phyloP scores from a whole-genome alignment of 2,113 vertebrate species.

The Erinaceus europaeus region DNA sequence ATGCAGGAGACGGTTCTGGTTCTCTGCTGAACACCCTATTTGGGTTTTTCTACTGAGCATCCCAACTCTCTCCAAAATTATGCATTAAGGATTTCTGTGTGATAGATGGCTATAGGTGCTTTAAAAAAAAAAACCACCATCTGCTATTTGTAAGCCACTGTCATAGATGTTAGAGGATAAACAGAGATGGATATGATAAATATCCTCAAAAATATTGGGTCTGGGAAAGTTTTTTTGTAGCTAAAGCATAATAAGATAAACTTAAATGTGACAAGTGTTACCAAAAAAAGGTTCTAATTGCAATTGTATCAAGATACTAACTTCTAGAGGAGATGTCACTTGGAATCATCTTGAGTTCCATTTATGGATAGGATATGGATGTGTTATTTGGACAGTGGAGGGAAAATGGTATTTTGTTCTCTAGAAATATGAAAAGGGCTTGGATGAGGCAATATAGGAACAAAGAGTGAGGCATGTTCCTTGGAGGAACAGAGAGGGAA shows the following conservation, averaged over 20 bases:
- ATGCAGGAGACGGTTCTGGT: neutral
- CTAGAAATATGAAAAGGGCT: neutral
- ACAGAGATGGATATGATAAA: neutral
- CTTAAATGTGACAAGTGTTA: neutral
- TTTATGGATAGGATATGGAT: neutral
- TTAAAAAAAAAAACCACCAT: conserved; percentile 1
- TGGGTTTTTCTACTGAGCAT: neutral
- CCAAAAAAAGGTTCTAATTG: neutral
- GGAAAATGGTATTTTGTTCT: neutral
- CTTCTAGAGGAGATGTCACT: neutral
- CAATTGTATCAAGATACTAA: neutral
- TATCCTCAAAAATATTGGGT: neutral
- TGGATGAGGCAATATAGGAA: neutral
- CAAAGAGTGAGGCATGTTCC: neutral
- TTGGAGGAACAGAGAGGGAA: neutral
- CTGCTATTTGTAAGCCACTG: conserved; percentile 9
- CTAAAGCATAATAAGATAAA: neutral
- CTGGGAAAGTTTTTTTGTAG: neutral
- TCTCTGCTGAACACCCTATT: conserved; percentile 6
- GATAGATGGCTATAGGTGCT: conserved; percentile 17
- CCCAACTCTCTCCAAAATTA: conserved; percentile 28
- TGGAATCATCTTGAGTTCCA: neutral
- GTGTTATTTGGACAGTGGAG: neutral
- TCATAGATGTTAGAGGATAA: neutral
- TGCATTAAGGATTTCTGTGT: neutral